These are phyloP conservation scores for Hiodon tergisus DNA, from an alignment of 2,113 vertebrate species.

Conservation along the genomic window DNA sequence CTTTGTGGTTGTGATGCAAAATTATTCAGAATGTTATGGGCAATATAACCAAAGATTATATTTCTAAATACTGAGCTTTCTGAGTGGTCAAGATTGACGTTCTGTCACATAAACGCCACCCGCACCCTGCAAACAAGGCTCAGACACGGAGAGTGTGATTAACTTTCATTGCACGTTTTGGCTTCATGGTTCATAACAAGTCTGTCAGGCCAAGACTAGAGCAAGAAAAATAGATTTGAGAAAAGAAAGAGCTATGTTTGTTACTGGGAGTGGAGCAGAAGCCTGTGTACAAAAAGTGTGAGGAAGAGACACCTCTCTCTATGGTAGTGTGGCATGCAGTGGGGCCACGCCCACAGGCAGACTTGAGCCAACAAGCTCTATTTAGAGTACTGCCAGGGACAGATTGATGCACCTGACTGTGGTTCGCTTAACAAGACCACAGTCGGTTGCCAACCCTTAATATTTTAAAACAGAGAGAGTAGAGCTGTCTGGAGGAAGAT, in stretches of 20 bases:
- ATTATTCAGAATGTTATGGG: not conserved
- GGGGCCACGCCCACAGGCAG: no score
- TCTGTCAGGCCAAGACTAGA: constrained; percentile 23
- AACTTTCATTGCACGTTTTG: constrained; percentile 4
- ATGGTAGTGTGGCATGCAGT: no score
- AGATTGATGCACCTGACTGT: no score
- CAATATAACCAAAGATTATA: not conserved
- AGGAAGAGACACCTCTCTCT: no score
- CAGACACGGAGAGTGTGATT: constrained; percentile 7
- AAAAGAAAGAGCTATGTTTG: constrained; percentile 6
- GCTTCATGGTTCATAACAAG: constrained; percentile 15
- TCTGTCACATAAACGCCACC: not conserved
- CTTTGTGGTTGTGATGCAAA: not conserved
- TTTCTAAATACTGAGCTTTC: not conserved
- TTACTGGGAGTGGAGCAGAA: not conserved
- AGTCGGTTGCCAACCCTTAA: no score
- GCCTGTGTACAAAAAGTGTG: no score
- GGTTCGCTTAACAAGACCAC: no score
- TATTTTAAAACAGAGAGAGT: no score
- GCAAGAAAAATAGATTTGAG: not conserved
- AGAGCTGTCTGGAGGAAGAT: no score
- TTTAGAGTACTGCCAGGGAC: no score
- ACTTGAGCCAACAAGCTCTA: no score
- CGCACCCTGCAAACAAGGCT: not conserved
- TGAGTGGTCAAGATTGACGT: not conserved